These are phyloP conservation scores for Oncorhynchus mykiss DNA, from an alignment of 2,113 vertebrate genomes.

Conservation along the genomic window DNA sequence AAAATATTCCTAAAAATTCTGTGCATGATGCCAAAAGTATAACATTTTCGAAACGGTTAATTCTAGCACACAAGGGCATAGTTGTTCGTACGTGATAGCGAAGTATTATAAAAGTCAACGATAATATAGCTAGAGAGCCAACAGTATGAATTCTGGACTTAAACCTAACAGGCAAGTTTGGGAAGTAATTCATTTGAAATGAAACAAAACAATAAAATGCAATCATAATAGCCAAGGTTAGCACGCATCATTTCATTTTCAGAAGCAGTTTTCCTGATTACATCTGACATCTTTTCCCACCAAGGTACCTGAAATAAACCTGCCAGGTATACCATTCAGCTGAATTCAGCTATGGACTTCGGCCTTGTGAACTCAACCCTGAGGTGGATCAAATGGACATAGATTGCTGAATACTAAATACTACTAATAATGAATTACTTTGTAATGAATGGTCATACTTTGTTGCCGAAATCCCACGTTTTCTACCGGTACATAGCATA, in stretches of 20 bases:
- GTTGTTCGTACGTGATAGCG: conserved; percentile 18
- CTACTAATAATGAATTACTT: no score
- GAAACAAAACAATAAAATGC: not conserved
- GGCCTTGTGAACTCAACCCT: not conserved
- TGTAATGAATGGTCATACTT: no score
- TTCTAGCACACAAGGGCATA: conserved; percentile 29
- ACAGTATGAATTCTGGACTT: not conserved
- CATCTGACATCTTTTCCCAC: not conserved
- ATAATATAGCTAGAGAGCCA: conserved; percentile 7
- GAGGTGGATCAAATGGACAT: not conserved
- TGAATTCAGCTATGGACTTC: not conserved
- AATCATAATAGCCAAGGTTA: not conserved
- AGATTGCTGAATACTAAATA: not conserved
- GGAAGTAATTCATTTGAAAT: not conserved
- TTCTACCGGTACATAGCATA: no score
- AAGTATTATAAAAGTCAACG: conserved; percentile 48
- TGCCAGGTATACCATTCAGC: not conserved
- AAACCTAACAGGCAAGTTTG: not conserved
- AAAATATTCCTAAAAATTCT: conserved; percentile 53
- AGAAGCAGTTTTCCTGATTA: not conserved
- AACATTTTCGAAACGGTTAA: conserved; percentile 27
- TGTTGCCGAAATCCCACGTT: no score
- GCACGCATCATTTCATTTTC: not conserved
- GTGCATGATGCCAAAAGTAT: conserved; percentile 51
- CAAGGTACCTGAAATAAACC: not conserved